These are phyloP conservation scores for Petrolisthes manimaculis DNA, from an alignment of 2,888 invertebrate species.

Conservation along the genomic window DNA sequence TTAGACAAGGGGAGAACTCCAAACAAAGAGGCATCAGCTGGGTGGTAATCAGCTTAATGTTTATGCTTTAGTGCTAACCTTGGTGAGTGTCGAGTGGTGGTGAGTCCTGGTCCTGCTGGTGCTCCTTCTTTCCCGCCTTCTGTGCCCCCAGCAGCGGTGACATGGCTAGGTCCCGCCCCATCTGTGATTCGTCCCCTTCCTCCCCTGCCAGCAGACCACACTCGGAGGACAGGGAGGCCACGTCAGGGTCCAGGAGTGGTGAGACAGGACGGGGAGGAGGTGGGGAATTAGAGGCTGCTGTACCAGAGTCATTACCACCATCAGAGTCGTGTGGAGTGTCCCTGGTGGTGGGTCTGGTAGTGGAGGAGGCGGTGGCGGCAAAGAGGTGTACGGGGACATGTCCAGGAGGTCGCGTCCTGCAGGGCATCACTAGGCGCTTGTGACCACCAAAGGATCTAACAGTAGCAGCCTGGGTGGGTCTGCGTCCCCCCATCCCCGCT, in stretches of 20 bases:
- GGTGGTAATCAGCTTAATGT: too few relatives aligned
- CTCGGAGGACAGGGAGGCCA: constrained; percentile 41
- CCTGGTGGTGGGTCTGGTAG: background rate
- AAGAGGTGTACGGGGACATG: constrained; percentile 51
- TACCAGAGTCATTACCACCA: background rate
- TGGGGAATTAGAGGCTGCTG: background rate
- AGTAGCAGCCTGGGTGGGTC: constrained; percentile 1
- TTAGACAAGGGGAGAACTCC: too few relatives aligned
- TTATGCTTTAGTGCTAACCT: too few relatives aligned
- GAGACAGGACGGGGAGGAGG: background rate
- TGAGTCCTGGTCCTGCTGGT: background rate
- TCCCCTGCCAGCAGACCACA: constrained; percentile 37
- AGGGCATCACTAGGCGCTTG: constrained; percentile 45
- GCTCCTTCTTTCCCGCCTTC: background rate
- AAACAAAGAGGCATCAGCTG: too few relatives aligned
- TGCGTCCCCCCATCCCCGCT: background rate
- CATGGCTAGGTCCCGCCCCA: constrained; percentile 23
- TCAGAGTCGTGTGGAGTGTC: background rate
- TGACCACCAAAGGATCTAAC: constrained; percentile 32
- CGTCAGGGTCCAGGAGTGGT: constrained; percentile 27
- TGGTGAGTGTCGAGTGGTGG: too few relatives aligned
- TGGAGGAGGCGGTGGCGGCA: constrained; percentile 25
- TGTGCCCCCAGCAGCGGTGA: constrained; percentile 42
- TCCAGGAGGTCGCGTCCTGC: constrained; percentile 26
- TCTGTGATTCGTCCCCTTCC: background rate